A percentile compares a stretch with the other conserved stretches of the same genome.
These are phyloP conservation scores for Diogma glabrata DNA, from an alignment of 2,888 invertebrate species.

Conservation along the genomic window DNA sequence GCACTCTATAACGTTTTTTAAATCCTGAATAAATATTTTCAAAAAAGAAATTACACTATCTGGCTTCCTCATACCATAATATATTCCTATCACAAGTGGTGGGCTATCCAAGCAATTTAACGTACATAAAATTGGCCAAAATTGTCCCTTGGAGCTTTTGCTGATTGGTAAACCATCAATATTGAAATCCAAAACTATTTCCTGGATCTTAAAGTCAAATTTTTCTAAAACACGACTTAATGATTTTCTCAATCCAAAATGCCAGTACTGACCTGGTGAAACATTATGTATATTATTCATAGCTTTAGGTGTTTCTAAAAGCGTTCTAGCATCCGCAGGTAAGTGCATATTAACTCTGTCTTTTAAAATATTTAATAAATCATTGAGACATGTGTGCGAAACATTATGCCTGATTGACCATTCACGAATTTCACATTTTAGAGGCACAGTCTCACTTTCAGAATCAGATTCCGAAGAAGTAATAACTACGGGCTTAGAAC, in stretches of 20 bases:
- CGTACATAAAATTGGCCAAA: slow-evolving; percentile 11
- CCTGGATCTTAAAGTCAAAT: neutral
- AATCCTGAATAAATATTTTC: slow-evolving; percentile 1
- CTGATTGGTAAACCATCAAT: too few relatives aligned
- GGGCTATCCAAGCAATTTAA: neutral
- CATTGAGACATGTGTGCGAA: slow-evolving; percentile 1
- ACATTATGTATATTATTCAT: neutral
- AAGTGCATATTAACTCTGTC: neutral
- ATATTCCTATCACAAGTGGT: slow-evolving; percentile 10
- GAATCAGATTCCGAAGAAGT: too few relatives aligned
- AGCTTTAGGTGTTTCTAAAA: slow-evolving; percentile 1
- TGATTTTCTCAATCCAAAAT: neutral
- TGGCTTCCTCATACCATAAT: slow-evolving; percentile 9
- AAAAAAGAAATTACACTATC: neutral
- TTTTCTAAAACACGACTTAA: neutral
- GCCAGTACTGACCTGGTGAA: slow-evolving; percentile 9
- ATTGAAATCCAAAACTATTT: slow-evolving; percentile 7
- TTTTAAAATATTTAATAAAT: slow-evolving; percentile 4
- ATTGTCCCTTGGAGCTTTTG: slow-evolving; percentile 8
- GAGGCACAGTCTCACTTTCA: too few relatives aligned
- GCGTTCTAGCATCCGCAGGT: slow-evolving; percentile 7
- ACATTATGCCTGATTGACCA: too few relatives aligned
- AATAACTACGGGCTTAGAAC: too few relatives aligned
- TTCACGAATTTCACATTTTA: too few relatives aligned
- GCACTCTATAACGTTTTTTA: neutral